phyloP scores from a whole-genome alignment of 2,888 invertebrate genomes.

The Eubasilissa splendida region DNA sequence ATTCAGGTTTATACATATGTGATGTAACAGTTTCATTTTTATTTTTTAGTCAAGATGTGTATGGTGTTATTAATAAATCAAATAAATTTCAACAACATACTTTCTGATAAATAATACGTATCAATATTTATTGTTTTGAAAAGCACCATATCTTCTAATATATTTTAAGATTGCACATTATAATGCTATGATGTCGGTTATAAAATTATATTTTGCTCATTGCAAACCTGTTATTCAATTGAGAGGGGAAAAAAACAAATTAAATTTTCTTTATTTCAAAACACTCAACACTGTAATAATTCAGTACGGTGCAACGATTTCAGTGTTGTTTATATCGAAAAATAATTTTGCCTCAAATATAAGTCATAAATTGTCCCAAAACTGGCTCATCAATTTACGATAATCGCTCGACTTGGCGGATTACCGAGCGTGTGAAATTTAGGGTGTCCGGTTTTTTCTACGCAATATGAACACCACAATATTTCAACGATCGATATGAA shows the following conservation, averaged over 20 bases:
- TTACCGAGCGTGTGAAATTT: slow-evolving; percentile 22
- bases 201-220: slow-evolving; percentile 16
- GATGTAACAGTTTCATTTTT: too few relatives aligned
- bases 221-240: neutral
- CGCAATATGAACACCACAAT: slow-evolving; percentile 9
- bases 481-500: slow-evolving; percentile 17
- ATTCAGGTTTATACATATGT: too few relatives aligned
- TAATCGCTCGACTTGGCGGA: slow-evolving; percentile 21
- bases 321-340: neutral
- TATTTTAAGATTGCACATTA: too few relatives aligned
- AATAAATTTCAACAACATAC: too few relatives aligned
- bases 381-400: slow-evolving; percentile 12
- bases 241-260: slow-evolving; percentile 4
- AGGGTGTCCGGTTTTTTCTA: slow-evolving; percentile 28
- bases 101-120: too few relatives aligned
- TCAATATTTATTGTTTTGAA: too few relatives aligned
- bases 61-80: too few relatives aligned
- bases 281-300: slow-evolving; percentile 9
- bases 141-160: too few relatives aligned
- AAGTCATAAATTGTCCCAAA: slow-evolving; percentile 17
- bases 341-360: slow-evolving; percentile 4
- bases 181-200: neutral
- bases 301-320: slow-evolving; percentile 6
- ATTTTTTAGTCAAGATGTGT: too few relatives aligned
- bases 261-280: slow-evolving; percentile 21